Evolutionary conservation across 2,797 vertebrate species (phyloP), one percentile per base, ranked within the genome.

Genomic region (Mallotus villosus): DNA sequence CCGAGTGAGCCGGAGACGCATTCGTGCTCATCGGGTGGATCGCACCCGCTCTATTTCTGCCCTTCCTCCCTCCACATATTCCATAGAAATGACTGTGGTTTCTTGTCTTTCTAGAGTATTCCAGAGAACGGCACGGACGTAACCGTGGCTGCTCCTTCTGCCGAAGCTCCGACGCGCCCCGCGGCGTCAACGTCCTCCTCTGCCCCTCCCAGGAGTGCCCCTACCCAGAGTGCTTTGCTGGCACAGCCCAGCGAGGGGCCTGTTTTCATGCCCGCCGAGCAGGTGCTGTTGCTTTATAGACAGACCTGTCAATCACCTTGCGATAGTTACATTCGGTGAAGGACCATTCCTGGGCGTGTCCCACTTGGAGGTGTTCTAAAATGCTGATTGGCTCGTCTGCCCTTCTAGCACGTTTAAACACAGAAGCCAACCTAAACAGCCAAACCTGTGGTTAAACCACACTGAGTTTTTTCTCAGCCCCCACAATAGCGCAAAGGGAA

Each of bases 1-100:
- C 81, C 94, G 96, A 93, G 98, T 99, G 88, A 92, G 92, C 55
- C 21, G 29, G 17, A 32, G 9, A 66, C 21, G 21, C 25, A 6
- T 24, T 7, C 41, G 3, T 2, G 19, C 65, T n/a, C 49, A 53
- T 8, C 1, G 34, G 34, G 8, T 19, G 29, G 16, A 12, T 32
- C 11, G 5, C 16, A 16, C 19, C 7, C 24, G 49, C 16, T 19
- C 27, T 58, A 29, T 57, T 11, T 19, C 55, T 19, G 1, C 55
- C 8, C 8, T 1, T 22, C 29, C 4, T 41, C 21, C 37, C 0
- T 29, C 1, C 16, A 46, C 32, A 22, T 16, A 29, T 59, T 17
- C 58, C 5, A 22, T 22, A 22, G 22, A 8, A 22, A 8, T 22
- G n/a, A 58, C 64, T 67, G n/a, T 51, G 51, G 4, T 17, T 16